Conservation (phyloP, 2,888 invertebrate species). For the Troides aeacus region DNA sequence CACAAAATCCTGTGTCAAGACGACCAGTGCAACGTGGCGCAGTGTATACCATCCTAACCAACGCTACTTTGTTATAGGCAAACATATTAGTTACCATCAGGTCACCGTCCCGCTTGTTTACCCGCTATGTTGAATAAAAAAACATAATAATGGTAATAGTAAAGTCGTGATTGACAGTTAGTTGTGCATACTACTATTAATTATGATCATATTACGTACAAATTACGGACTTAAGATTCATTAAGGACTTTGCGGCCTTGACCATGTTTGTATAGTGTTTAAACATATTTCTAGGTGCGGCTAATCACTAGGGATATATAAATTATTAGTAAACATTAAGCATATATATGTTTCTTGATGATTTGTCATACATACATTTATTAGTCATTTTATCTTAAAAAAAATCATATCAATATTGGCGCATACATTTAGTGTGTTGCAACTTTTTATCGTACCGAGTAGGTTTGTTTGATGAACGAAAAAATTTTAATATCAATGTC, state of each 20-base stretch:
- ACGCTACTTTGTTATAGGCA: too few relatives aligned
- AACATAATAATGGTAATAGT: too few relatives aligned
- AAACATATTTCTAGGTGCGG: conserved; percentile 11
- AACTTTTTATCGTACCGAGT: background rate
- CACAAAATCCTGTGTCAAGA: too few relatives aligned
- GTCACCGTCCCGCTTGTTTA: too few relatives aligned
- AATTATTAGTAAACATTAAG: background rate
- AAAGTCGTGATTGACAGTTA: background rate
- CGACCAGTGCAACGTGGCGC: too few relatives aligned
- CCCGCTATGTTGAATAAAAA: too few relatives aligned
- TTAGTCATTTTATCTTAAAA: background rate
- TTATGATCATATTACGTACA: background rate
- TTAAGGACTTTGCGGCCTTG: conserved; percentile 5
- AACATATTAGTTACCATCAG: too few relatives aligned
- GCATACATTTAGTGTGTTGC: background rate
- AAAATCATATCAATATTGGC: background rate
- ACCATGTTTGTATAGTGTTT: conserved; percentile 7
- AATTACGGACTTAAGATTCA: background rate
- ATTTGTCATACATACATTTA: background rate
- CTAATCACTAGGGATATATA: conserved; percentile 6
- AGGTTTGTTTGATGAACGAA: too few relatives aligned
- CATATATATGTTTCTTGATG: background rate
- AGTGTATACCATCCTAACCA: too few relatives aligned
- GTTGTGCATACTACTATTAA: background rate
- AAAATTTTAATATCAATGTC: too few relatives aligned